Evolutionary conservation across 2,888 invertebrate genomes (phyloP).

Genomic region (Gnatocerus cornutus): DNA sequence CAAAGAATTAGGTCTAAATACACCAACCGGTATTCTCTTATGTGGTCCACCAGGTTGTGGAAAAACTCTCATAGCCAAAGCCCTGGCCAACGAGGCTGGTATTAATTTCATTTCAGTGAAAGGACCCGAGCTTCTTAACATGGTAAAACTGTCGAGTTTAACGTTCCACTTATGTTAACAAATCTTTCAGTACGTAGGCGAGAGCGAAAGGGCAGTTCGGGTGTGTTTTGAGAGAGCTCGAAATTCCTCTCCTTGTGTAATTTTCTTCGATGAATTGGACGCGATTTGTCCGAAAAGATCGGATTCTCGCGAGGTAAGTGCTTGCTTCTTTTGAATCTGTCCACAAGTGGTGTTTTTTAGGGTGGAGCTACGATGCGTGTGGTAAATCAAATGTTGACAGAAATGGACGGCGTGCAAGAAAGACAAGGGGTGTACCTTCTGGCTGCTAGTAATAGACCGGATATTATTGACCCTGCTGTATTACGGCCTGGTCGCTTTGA

Average conservation of each 20-base stretch:
- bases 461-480: slow-evolving; percentile 97
- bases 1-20: slow-evolving; percentile 83
- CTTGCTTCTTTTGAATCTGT: not conserved
- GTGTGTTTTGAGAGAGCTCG: slow-evolving; percentile 95
- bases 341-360: slow-evolving; percentile 59
- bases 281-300: slow-evolving; percentile 93
- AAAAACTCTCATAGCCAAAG: slow-evolving; percentile 97
- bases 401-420: slow-evolving; percentile 98
- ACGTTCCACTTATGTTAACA: not conserved
- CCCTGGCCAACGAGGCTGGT: slow-evolving; percentile 98
- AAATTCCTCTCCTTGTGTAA: slow-evolving; percentile 97
- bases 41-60: slow-evolving; percentile 98
- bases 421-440: slow-evolving; percentile 95
- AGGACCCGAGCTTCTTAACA: slow-evolving; percentile 97
- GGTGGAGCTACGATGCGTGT: slow-evolving; percentile 87
- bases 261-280: slow-evolving; percentile 99
- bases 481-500: slow-evolving; percentile 91
- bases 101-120: slow-evolving; percentile 99
- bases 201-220: slow-evolving; percentile 97
- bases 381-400: slow-evolving; percentile 97
- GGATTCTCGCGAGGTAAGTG: slow-evolving; percentile 78
- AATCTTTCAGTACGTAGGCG: slow-evolving; percentile 89
- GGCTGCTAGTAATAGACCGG: slow-evolving; percentile 97
- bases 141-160: slow-evolving; percentile 76
- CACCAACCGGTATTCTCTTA: slow-evolving; percentile 92